Conservation (phyloP, 2,113 vertebrate species). For the Polypterus bichir region DNA sequence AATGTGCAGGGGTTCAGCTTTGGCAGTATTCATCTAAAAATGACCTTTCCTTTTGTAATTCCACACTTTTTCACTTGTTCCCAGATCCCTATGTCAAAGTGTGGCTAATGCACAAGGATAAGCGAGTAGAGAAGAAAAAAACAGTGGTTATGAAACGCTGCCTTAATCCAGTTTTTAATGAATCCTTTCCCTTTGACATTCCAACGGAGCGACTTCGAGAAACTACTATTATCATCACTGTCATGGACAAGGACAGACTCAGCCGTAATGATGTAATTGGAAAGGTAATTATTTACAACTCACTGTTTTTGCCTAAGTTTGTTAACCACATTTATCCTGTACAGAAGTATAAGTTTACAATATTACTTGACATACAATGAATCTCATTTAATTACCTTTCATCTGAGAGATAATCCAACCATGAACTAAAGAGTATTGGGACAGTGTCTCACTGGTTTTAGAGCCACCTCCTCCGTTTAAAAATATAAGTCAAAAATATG, state of each 20-base stretch:
- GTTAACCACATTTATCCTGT: background rate
- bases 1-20: no score
- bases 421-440: no score
- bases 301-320: background rate
- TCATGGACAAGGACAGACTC: conserved; percentile 96
- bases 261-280: conserved; percentile 97
- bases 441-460: no score
- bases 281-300: conserved; percentile 61
- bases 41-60: background rate
- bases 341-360: background rate
- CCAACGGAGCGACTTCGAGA: conserved; percentile 91
- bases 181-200: conserved; percentile 92
- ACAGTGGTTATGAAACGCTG: conserved; percentile 91
- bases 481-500: no score
- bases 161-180: conserved; percentile 93
- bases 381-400: no score
- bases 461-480: no score
- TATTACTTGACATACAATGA: background rate
- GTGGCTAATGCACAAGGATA: conserved; percentile 98
- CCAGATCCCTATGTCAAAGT: conserved; percentile 95
- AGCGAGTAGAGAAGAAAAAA: conserved; percentile 96
- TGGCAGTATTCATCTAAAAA: no score
- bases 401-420: conserved; percentile 9
- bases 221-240: conserved; percentile 96
- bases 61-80: background rate